Percentiles rank a stretch among this genome's conserved stretches.
Evolutionary conservation across 2,888 invertebrate genomes (phyloP).

Genomic region (Papilio demoleus): DNA sequence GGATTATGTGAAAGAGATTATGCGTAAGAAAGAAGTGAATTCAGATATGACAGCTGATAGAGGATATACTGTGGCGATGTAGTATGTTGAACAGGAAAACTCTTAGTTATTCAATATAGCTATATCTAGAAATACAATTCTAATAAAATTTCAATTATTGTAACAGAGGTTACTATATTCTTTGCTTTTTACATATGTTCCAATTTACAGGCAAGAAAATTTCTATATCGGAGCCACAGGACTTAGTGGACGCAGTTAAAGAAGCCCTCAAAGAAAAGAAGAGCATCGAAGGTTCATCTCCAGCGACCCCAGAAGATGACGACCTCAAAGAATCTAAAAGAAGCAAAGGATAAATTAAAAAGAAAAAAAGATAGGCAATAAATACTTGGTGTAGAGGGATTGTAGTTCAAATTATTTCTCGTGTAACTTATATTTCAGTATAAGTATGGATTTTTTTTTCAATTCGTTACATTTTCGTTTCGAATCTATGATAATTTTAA

Average conservation of each 20-base stretch:
- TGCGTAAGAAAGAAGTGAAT: too few relatives aligned
- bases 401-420: constrained; percentile 30
- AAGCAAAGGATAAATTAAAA: constrained; percentile 66
- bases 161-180: neutral
- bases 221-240: constrained; percentile 82
- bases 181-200: neutral
- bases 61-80: too few relatives aligned
- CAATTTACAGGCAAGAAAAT: constrained; percentile 84
- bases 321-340: constrained; percentile 71
- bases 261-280: constrained; percentile 83
- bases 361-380: constrained; percentile 34
- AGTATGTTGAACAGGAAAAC: too few relatives aligned
- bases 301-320: constrained; percentile 60
- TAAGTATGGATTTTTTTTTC: constrained; percentile 29
- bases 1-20: too few relatives aligned
- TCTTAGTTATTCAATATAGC: too few relatives aligned
- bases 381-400: constrained; percentile 15
- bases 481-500: constrained; percentile 18
- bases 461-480: constrained; percentile 24
- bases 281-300: constrained; percentile 54
- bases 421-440: neutral
- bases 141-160: too few relatives aligned
- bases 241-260: constrained; percentile 85
- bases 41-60: too few relatives aligned
- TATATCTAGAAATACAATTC: too few relatives aligned